These are phyloP conservation scores for Pampus argenteus DNA, from an alignment of 2,797 vertebrate genomes.

Conservation along the genomic window DNA sequence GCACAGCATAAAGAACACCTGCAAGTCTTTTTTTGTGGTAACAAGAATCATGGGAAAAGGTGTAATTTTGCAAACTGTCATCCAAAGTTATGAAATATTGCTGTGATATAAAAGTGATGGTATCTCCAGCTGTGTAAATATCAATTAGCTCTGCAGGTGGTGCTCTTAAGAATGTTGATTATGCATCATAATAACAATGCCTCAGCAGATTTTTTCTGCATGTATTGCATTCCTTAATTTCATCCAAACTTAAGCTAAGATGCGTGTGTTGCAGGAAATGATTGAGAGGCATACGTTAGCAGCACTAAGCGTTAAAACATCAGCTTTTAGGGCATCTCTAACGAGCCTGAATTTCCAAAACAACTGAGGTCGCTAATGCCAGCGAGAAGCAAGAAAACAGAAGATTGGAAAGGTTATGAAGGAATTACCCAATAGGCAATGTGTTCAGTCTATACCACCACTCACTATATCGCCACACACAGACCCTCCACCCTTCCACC, in stretches of 20 bases:
- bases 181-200: conserved; percentile 24
- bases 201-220: conserved; percentile 4
- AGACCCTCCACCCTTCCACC: neutral
- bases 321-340: conserved; percentile 14
- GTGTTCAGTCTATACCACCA: conserved; percentile 10
- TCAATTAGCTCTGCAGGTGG: conserved; percentile 47
- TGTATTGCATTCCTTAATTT: conserved; percentile 37
- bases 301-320: conserved; percentile 1
- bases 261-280: conserved; percentile 7
- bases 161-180: conserved; percentile 40
- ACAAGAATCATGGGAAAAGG: conserved; percentile 30
- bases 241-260: conserved; percentile 26
- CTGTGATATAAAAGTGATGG: conserved; percentile 26
- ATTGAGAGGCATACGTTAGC: conserved; percentile 15
- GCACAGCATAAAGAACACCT: conserved; percentile 18
- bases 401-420: conserved; percentile 38
- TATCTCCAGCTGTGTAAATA: conserved; percentile 58
- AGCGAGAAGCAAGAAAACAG: conserved; percentile 35
- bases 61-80: conserved; percentile 40
- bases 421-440: conserved; percentile 19
- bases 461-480: neutral
- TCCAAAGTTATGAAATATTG: conserved; percentile 52
- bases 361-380: conserved; percentile 27
- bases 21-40: neutral
- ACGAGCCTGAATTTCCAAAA: conserved; percentile 55